These are phyloP conservation scores for Lamellibrachia satsuma DNA, from an alignment of 2,888 invertebrate genomes.

Conservation along the genomic window DNA sequence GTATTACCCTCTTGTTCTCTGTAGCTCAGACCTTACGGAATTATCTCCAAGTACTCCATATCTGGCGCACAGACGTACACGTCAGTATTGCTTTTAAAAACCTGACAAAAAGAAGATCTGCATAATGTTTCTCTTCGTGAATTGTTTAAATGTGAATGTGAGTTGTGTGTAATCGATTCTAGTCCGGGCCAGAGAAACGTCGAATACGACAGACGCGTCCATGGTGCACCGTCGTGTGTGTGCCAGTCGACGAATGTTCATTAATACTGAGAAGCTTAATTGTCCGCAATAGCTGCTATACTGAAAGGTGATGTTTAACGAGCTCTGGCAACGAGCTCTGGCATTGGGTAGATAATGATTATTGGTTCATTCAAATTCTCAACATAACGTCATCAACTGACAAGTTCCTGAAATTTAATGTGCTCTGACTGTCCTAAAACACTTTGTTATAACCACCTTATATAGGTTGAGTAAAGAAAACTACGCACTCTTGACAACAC, in stretches of 20 bases:
- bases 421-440: too few species aligned
- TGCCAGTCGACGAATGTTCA: background rate
- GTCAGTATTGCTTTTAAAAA: too few species aligned
- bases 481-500: too few species aligned
- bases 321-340: background rate
- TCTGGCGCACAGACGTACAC: too few species aligned
- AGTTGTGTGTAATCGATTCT: background rate
- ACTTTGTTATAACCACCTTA: background rate
- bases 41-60: too few species aligned
- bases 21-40: background rate
- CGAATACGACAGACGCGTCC: background rate
- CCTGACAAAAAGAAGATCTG: too few species aligned
- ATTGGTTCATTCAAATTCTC: background rate
- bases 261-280: background rate
- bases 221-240: background rate
- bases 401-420: too few species aligned
- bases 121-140: too few species aligned
- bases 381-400: background rate
- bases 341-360: background rate
- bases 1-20: background rate
- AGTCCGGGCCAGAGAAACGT: background rate
- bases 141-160: background rate
- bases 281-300: background rate
- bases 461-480: background rate
- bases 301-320: background rate